Base-by-base conservation (phyloP, 2,888 invertebrate genomes). In the Hesperia comma region DNA sequence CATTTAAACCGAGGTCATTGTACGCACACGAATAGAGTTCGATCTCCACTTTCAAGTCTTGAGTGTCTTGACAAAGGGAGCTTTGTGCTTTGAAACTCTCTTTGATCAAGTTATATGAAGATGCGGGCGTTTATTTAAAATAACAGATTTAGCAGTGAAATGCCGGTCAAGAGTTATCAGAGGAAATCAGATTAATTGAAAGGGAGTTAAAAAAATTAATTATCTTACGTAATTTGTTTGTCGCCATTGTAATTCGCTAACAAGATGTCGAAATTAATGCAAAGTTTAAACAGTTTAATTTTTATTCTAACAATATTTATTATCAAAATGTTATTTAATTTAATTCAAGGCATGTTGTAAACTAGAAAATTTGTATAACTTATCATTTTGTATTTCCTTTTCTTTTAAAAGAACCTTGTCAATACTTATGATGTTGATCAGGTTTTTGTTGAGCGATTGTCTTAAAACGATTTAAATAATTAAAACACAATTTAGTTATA, bases 11-110 rank as follows among this genome's bases (percentile, higher is more conserved):
- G 32, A 60, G 60, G 43, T 60, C 60, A 46, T 33, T 46, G 46
- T 32, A 32, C 60, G 46, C n/a, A 8, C 57, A 6, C 46, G 46
- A 46, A 60, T 21, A 60, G n/a, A n/a, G 43, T 46, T 60, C 17
- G 17, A 46, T 46, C 8, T 37, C 46, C 41, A 21, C 60, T 26
- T 41, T 60, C 46, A 17, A 60, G 60, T 46, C 49, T 60, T 43
- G 46, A 60, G 14, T 46, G 60, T 46, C 49, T 60, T 43, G 46
- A 60, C 60, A 60, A 60, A 33, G 32, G 46, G 46, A 32, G 32
- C 60, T 60, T 60, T 60, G 60, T 60, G 46, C 60, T 32, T 58
- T 37, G 37, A 17, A 56, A 56, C 56, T 56, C 19, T 57, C 57
- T 57, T 57, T 57, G 57, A 57, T 60, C 32, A 49, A 49, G 33